These are phyloP conservation scores for Ptychodera flava DNA, from an alignment of 35 echinoderm and acorn worm species.

Conservation along the genomic window DNA sequence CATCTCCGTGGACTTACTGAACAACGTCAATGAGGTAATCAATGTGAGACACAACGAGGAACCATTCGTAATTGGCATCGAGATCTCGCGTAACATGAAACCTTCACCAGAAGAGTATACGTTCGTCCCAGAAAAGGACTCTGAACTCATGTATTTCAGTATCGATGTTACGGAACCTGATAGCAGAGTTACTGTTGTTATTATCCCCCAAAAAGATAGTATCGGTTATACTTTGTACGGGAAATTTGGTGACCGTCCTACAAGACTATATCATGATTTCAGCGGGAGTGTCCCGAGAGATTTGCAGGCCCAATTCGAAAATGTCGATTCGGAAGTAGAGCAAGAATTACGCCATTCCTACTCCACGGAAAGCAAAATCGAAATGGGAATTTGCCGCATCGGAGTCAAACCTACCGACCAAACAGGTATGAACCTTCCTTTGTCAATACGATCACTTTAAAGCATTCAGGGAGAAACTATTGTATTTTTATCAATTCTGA, in stretches of 20 bases:
- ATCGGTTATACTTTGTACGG: background rate
- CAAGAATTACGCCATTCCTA: background rate
- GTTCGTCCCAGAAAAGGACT: background rate
- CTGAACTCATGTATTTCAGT: background rate
- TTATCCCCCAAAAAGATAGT: background rate
- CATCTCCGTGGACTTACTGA: background rate
- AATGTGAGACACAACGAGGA: background rate
- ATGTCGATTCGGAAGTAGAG: background rate
- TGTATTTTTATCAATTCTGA: no score
- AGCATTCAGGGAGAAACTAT: no score
- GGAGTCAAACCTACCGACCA: no score
- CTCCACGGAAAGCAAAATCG: background rate
- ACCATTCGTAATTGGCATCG: background rate
- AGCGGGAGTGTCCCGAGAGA: background rate
- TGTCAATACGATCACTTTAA: no score
- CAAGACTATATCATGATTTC: background rate
- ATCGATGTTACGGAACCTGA: background rate
- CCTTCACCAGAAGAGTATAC: background rate
- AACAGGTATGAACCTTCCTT: no score
- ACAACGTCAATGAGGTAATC: background rate
- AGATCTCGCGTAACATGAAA: background rate
- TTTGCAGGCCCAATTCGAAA: background rate
- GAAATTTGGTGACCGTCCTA: background rate
- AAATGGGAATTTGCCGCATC: background rate
- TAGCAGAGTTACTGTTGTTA: background rate